These are phyloP conservation scores for Stictonetta naevosa DNA, from an alignment of 2,113 vertebrate species.

Conservation along the genomic window DNA sequence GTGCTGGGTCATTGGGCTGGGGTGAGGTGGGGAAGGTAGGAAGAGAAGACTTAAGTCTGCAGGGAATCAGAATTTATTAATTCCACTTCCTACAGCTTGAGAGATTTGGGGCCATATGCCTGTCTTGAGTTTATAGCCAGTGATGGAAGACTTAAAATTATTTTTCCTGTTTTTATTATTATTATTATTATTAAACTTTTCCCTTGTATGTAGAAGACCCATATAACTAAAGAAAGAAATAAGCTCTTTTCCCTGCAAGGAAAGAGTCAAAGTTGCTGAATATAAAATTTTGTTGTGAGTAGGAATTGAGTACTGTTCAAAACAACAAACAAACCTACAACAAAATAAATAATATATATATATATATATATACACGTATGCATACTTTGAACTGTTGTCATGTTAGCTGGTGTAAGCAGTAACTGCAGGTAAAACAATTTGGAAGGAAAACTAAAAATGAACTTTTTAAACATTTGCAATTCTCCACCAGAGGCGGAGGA, in stretches of 20 bases:
- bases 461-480: neutral
- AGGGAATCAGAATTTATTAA: slow-evolving; percentile 49
- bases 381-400: neutral
- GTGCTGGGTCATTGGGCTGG: neutral
- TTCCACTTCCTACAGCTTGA: slow-evolving; percentile 19
- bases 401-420: neutral
- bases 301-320: neutral
- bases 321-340: neutral
- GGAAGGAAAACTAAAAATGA: neutral
- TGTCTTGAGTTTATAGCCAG: slow-evolving; percentile 22
- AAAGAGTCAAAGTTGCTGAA: neutral
- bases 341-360: too few relatives aligned
- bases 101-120: neutral
- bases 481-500: neutral
- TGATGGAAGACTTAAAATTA: slow-evolving; percentile 25
- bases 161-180: neutral
- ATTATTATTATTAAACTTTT: too few relatives aligned
- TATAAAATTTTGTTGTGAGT: neutral
- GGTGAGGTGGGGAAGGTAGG: slow-evolving; percentile 18
- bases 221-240: neutral
- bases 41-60: slow-evolving; percentile 10
- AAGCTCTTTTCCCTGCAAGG: neutral
- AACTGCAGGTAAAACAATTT: neutral
- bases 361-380: too few relatives aligned
- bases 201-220: neutral